Evolutionary conservation across 2,888 invertebrate species (phyloP), one percentile per base, ranked within the genome.

Genomic region (Himalopsyche tibetana): DNA sequence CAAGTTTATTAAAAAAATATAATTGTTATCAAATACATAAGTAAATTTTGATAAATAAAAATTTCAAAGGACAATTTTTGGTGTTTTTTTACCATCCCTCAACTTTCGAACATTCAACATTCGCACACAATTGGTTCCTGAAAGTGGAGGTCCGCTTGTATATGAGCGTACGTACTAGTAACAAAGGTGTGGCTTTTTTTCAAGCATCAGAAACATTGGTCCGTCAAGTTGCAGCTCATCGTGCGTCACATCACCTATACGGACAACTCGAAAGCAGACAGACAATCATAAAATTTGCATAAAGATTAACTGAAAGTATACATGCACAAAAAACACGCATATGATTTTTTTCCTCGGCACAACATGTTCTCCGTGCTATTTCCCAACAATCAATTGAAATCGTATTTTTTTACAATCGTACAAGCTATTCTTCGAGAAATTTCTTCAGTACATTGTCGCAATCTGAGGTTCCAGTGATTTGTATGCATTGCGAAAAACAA

Each of bases 401-500:
- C 63, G n/a, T 19, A 56, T 19, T 63, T 63, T 45, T 63, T 63
- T 63, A 28, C 63, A 63, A 63, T 19, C 19, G 63, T 6, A 63
- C 63, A 63, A 63, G 63, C 63, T 11, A 63, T 63, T 63, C 63
- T 63, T 28, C 11, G 63, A 63, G 63, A 63, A 63, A 63, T 63
- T 19, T 63, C 63, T 63, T 63, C 19, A 63, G 19, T 63, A 63
- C 19, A 63, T 19, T 19, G 19, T 63, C 63, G 63, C 63, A 63
- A 15, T 63, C 19, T 63, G 63, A 28, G 19, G 63, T 63, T 63
- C 63, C 9, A 63, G 28, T 63, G 63, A 63, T 63, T 63, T 63
- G 63, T 63, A 63, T 63, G 63, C 63, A 63, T 63, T 63, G 28
- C 63, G n/a, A 63, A 51, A 63, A 63, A 63, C 63, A 63, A 63